A percentile compares a stretch with the other conserved stretches of the same genome.
Conservation (phyloP, 2,113 vertebrate genomes). For the Chamaea fasciata region DNA sequence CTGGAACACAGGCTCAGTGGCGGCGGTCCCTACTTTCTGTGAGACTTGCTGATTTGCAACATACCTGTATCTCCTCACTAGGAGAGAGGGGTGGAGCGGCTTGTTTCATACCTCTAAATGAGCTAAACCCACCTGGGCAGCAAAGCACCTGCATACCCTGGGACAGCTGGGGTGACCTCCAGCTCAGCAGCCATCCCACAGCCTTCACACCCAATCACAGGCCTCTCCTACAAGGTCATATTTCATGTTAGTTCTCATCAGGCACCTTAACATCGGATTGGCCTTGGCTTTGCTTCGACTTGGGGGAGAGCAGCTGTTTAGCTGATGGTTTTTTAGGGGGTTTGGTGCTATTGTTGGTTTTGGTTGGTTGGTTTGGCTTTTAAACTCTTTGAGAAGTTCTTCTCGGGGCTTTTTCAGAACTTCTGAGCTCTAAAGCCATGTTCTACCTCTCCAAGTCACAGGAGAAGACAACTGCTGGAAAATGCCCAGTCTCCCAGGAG, state of each 20-base stretch:
- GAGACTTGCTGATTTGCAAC: not conserved
- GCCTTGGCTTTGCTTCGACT: not conserved
- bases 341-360: not conserved
- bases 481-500: not conserved
- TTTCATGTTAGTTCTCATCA: not conserved
- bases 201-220: not conserved
- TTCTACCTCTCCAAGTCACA: not conserved
- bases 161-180: too few relatives aligned
- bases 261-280: accelerated
- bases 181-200: not conserved
- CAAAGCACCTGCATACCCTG: accelerated
- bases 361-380: not conserved
- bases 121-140: not conserved
- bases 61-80: not conserved
- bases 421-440: not conserved
- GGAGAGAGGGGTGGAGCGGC: not conserved
- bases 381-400: not conserved
- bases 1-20: not conserved
- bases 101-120: not conserved
- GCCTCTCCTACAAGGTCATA: not conserved
- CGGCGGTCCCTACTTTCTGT: not conserved
- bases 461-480: not conserved
- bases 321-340: accelerated
- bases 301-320: not conserved
- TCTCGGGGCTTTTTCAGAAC: not conserved